Base-by-base conservation (phyloP, 2,888 invertebrate genomes). In the Pristionchus maxplancki region DNA sequence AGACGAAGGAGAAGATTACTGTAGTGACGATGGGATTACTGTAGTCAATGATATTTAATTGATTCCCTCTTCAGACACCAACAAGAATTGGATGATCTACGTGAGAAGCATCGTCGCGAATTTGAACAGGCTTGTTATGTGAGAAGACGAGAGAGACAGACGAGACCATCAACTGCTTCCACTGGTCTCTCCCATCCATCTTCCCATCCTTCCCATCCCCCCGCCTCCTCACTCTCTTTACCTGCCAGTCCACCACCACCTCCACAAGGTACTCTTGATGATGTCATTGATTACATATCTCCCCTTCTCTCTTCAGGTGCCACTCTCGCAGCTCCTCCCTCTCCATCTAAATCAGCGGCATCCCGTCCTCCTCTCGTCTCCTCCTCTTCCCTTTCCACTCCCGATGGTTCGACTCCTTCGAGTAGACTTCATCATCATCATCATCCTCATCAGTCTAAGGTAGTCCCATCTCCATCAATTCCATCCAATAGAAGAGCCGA, bases 321-420 rank as follows among this genome's bases (percentile, higher is more conserved):
- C 3, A 71, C 87, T 20, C 40, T 87, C 28, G 58, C 87, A n/a
- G 87, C 87, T 50, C 87, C 87, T 24, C 48, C 71, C 2, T 87
- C 87, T 50, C 87, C 87, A n/a, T 74, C 64, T n/a, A 85, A 85
- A 64, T 62, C 87, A 67, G 48, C 87, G 0, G 74, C 71, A n/a
- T 71, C 50, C 48, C 87, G 87, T 74, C 87, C 87, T 48, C 87
- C 87, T 71, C 84, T 84, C n/a, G 17, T 64, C 34, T 82, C 82
- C 24, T 82, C 82, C 11, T 82, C 82, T 31, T 82, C 82, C 24
- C 82, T 82, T 9, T 53, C 82, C 4, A 53, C 82, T 44, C 44
- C 74, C 28, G 74, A 78, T 78, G 67, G 34, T 48, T 24, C 48
- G 15, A n/a, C n/a, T n/a, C 48, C 81, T 9, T 11, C 44, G n/a